Evolutionary conservation across 1,140 invertebrate species (phyloP).

Genomic region (Wiebesia pumilae): DNA sequence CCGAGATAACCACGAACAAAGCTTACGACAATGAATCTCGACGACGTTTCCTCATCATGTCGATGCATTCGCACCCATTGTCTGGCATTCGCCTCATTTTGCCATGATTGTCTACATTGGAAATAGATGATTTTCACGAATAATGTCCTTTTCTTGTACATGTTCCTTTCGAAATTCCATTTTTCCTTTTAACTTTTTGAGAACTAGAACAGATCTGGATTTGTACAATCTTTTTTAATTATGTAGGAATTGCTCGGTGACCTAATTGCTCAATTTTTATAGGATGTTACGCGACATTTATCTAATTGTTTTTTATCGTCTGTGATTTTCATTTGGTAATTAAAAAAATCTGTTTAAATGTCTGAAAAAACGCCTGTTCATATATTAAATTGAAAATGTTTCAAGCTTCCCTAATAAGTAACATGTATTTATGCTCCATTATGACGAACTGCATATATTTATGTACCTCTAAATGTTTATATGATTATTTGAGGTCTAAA

Average conservation of each 20-base stretch:
- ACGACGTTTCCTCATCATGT: slow-evolving; percentile 18
- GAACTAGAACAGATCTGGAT: too few relatives aligned
- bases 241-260: too few relatives aligned
- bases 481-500: background rate
- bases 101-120: background rate
- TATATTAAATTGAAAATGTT: background rate
- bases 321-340: too few relatives aligned
- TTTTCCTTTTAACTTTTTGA: too few relatives aligned
- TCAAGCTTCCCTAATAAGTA: background rate
- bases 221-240: too few relatives aligned
- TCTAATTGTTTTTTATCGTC: too few relatives aligned
- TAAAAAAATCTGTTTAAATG: too few relatives aligned
- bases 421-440: background rate
- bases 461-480: background rate
- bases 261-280: too few relatives aligned
- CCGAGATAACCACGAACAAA: slow-evolving; percentile 39
- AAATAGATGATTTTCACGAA: background rate
- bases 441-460: background rate
- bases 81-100: background rate
- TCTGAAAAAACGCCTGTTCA: background rate
- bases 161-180: background rate
- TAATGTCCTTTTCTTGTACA: background rate
- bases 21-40: slow-evolving; percentile 8
- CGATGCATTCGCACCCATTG: background rate
- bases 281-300: too few relatives aligned